Base-by-base conservation (phyloP, 2,888 invertebrate genomes). In the Chirona hameri region DNA sequence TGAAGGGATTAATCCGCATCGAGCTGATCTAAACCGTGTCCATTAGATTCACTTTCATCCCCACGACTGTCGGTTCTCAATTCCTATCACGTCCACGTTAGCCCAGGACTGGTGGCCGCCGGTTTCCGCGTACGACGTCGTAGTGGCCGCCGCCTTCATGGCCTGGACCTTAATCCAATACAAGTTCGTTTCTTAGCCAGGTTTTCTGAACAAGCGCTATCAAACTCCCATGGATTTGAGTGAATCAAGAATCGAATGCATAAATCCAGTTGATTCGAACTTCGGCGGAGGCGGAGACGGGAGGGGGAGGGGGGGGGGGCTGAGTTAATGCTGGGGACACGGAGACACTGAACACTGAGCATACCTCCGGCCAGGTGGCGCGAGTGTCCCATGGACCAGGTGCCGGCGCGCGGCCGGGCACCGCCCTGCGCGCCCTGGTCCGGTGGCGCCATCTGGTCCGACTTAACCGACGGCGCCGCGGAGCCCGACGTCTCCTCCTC, bases 391-490 rank as follows among this genome's bases (percentile, higher is more conserved):
- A 82, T 82, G 69, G 83, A 85, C 83, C 83, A 84, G 83, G 80
- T 91, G 86, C 93, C 93, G 84, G 93, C 93, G 83, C 92, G 90
- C 76, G 90, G 91, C 82, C 92, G 87, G 83, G 88, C 88, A 83
- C 86, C 87, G 83, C 88, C 88, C 84, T 87, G 87, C 85, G 82
- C 85, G 84, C 84, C 86, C 84, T 83, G 85, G 83, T 84, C 85
- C 84, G 83, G 84, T 76, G 84, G 84, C 81, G 84, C 85, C 83
- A 84, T 79, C 52, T 57, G 60, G 69, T 48, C 81, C 14, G 65
- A 31, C 21, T 57, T 84, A 84, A 83, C 81, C 83, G 46, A 81
- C 85, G n/a, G 84, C 83, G 31, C 82, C 65, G 52, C 85, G 84
- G 76, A 84, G 85, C 55, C 84, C 85, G 84, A 86, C 86, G 84